Conservation (phyloP, 2,888 invertebrate species). For the Euclidia mi region DNA sequence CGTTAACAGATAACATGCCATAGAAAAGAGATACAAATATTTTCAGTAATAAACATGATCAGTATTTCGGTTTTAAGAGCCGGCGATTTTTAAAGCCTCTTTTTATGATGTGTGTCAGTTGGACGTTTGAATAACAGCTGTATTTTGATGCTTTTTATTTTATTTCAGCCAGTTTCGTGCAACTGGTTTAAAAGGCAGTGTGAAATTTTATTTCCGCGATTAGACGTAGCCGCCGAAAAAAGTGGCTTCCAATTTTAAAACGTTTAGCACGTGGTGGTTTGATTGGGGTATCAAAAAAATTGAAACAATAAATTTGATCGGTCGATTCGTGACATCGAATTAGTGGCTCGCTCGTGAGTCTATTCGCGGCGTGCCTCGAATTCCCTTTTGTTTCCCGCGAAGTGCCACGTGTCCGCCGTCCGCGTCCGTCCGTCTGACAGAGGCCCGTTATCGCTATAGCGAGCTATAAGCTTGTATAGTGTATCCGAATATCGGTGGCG, state of each 20-base stretch:
- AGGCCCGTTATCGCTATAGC: slow-evolving; percentile 76
- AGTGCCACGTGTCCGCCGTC: slow-evolving; percentile 65
- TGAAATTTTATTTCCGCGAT: not conserved
- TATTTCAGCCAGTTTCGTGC: not conserved
- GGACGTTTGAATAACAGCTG: not conserved
- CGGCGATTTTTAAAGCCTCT: too few relatives aligned
- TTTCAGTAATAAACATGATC: too few relatives aligned
- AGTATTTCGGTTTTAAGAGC: too few relatives aligned
- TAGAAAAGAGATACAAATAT: slow-evolving; percentile 14
- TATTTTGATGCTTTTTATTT: not conserved
- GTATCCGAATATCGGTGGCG: slow-evolving; percentile 86
- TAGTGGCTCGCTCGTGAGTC: slow-evolving; percentile 34
- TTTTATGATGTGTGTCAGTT: not conserved
- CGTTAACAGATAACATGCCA: slow-evolving; percentile 14
- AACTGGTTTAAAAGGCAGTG: not conserved
- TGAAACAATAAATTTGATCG: slow-evolving; percentile 6
- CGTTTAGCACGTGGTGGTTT: not conserved
- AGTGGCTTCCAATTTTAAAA: slow-evolving; percentile 3
- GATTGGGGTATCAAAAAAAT: not conserved
- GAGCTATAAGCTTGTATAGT: slow-evolving; percentile 71
- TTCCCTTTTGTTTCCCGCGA: slow-evolving; percentile 55
- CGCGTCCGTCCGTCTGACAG: slow-evolving; percentile 60
- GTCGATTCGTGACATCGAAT: slow-evolving; percentile 22
- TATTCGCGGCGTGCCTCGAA: slow-evolving; percentile 52
- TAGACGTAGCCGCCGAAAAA: not conserved